Conservation (phyloP, 2,888 invertebrate genomes). For the Archips crataeganus region DNA sequence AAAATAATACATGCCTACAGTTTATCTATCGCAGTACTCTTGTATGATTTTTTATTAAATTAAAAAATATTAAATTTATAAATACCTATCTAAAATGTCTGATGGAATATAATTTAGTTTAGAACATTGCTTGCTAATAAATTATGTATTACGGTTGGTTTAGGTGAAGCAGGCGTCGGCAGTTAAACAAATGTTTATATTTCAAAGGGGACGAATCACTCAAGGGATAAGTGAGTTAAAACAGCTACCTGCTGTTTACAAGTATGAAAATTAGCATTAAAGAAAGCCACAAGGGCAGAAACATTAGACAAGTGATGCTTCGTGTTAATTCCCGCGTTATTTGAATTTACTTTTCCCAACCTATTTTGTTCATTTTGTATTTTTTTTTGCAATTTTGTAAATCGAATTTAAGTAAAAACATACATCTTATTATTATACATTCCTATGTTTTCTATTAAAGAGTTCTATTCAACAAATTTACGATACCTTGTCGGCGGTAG, state of each 20-base stretch:
- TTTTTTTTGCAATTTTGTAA: neutral
- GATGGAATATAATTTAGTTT: constrained; percentile 17
- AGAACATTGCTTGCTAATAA: constrained; percentile 10
- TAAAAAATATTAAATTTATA: no score
- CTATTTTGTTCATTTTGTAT: neutral
- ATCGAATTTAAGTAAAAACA: no score
- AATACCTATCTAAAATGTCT: neutral
- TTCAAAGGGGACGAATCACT: constrained; percentile 34
- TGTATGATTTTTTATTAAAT: neutral
- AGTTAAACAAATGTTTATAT: constrained; percentile 39
- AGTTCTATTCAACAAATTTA: constrained; percentile 47
- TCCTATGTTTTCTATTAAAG: constrained; percentile 43
- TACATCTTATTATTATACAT: no score
- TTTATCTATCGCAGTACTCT: neutral
- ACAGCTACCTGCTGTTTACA: constrained; percentile 27
- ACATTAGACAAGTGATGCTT: neutral
- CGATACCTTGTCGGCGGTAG: constrained; percentile 52
- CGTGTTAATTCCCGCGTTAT: neutral
- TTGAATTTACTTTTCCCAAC: neutral
- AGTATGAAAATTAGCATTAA: constrained; percentile 40
- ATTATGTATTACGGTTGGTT: constrained; percentile 33
- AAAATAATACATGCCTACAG: neutral
- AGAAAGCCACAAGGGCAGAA: constrained; percentile 6
- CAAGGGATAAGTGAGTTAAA: constrained; percentile 29
- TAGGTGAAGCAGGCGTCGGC: constrained; percentile 16